Evolutionary conservation across 2,113 vertebrate genomes (phyloP), one percentile per base, ranked within the genome.

Genomic region (Microcebus ravelobensis): DNA sequence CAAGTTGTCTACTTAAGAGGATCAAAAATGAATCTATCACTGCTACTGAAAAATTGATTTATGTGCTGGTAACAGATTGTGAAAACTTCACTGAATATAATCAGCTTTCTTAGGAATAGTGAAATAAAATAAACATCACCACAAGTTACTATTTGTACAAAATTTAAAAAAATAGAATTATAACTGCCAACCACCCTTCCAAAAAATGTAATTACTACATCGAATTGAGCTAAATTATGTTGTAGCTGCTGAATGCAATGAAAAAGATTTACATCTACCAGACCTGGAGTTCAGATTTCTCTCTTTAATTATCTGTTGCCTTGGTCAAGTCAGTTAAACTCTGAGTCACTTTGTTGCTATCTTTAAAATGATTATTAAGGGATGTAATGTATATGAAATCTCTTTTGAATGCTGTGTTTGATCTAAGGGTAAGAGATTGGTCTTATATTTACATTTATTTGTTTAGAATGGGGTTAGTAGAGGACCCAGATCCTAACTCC

Each of bases 281-380:
- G 14, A n/a, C n/a, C 4, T 88, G 42, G 0, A 80, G 76, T 87
- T 90, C 81, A 88, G 34, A 45, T 48, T 55, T 76, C 71, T 67
- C 1, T 57, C 5, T 85, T 93, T 45, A 74, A 50, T 39, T 76
- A 59, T 45, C 55, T 92, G 4, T 93, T 74, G 65, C 36, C 71
- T 61, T 76, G 39, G 14, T 74, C 23, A 96, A 91, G 6, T 67
- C 86, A 77, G 45, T 93, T 63, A 68, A 63, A 70, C 6, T 36
- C 21, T 27, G 45, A 94, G 12, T 85, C 82, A 88, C 25, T 85
- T 21, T 81, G 90, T 87, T 63, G 9, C 52, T 90, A 23, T 87
- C 48, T 76, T 92, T 80, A 59, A 87, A 92, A 76, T 81, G 2
- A 74, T 50, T 81, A 39, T 61, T 86, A 86, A 93, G 52, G 80